Evolutionary conservation across 1,140 invertebrate species (phyloP), one percentile per base, ranked within the genome.

Genomic region (Drosophila jambulina): DNA sequence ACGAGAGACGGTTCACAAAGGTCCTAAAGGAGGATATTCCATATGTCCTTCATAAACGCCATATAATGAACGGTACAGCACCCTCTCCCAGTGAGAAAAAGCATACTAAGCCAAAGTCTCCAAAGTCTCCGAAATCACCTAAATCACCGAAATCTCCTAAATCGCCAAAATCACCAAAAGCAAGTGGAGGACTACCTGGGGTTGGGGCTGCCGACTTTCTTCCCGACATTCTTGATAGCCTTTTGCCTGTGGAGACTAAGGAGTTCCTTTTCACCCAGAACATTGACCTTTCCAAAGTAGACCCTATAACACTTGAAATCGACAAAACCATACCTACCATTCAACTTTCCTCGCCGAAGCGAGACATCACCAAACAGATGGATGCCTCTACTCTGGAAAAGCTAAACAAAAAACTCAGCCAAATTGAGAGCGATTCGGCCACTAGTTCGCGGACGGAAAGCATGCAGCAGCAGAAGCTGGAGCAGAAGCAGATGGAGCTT

Each of bases 61-160:
- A 97, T 82, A 95, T 97, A 9, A 96, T 97, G 95, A 97, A 97
- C 87, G 96, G 96, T 0, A 97, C 96, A 4, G 96, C 96, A 0
- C 95, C 95, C 0, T 94, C 94, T 2, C 94, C 93, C 69, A 93
- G 94, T 63, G 94, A 94, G 61, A 94, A 93, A 10, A 95, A 93
- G 75, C 93, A 93, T 43, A 93, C 90, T 23, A 93, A 92, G 48
- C 94, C 94, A 0, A 95, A 95, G 82, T 94, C 94, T 4, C 94
- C 94, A 2, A 95, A 94, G 76, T 94, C 94, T 4, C 94, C 94
- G 0, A 95, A 95, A 67, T 94, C 94, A 0, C 94, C 94, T 0
- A 95, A 95, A 77, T 95, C 94, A 5, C 94, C 94, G 0, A 95
- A 94, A 80, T 94, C 94, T 29, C 94, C 94, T 3, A 94, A 94